A percentile compares a stretch with the other conserved stretches of the same genome.
These are phyloP conservation scores for Pelecanus crispus DNA, from an alignment of 2,113 vertebrate species.

Conservation along the genomic window DNA sequence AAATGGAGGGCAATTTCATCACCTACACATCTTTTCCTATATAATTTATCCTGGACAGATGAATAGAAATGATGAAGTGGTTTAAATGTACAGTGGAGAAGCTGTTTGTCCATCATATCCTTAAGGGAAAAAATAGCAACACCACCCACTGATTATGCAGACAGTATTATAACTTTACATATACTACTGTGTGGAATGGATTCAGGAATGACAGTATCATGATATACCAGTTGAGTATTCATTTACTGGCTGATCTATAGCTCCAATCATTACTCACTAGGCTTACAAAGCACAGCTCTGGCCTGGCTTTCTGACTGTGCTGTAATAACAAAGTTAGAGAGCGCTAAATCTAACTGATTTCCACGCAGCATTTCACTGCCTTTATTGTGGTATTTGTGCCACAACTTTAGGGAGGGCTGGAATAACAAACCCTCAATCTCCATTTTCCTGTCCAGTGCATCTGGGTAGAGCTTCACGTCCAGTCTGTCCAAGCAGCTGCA, in stretches of 20 bases:
- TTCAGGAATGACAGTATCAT: not conserved
- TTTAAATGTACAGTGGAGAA: slow-evolving; percentile 29
- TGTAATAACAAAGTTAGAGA: not conserved
- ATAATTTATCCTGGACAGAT: slow-evolving; percentile 15
- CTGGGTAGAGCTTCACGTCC: not conserved
- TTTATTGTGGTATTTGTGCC: not conserved
- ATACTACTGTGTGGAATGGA: not conserved
- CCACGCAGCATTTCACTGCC: not conserved
- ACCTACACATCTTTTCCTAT: slow-evolving; percentile 31
- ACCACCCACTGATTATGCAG: slow-evolving; percentile 20
- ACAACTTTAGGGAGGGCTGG: not conserved
- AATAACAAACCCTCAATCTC: not conserved
- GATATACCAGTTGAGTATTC: not conserved
- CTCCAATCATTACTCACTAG: not conserved
- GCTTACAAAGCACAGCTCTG: not conserved
- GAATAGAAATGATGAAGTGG: not conserved
- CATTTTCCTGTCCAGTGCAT: not conserved
- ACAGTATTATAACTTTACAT: not conserved
- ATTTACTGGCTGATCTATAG: slow-evolving; percentile 17
- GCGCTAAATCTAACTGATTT: not conserved
- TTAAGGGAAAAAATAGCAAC: slow-evolving; percentile 27
- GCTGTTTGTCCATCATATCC: slow-evolving; percentile 22
- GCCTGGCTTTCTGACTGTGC: not conserved
- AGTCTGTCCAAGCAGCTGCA: not conserved
- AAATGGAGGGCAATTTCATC: slow-evolving; percentile 31